A percentile compares a stretch with the other conserved stretches of the same genome.
Evolutionary conservation across 2,797 vertebrate genomes (phyloP).

Genomic region (Chaunax sp.): DNA sequence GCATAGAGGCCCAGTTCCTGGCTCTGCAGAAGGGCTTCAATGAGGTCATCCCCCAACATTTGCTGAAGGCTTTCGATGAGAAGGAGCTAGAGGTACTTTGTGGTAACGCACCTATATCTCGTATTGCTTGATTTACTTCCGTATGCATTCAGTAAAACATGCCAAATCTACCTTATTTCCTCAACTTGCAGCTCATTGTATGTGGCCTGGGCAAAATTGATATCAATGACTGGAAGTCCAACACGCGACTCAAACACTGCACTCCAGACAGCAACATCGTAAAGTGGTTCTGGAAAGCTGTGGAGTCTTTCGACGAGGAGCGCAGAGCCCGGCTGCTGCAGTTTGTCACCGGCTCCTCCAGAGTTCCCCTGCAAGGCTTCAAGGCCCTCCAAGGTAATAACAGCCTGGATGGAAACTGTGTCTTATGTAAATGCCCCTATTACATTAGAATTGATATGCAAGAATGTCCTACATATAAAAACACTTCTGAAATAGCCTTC

Average conservation of each 20-base stretch:
- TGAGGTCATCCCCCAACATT: constrained; percentile 98
- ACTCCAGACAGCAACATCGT: constrained; percentile 95
- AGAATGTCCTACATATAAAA: not conserved
- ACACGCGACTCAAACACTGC: constrained; percentile 98
- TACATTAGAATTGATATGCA: not conserved
- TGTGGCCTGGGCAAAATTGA: constrained; percentile 98
- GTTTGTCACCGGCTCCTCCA: constrained; percentile 96
- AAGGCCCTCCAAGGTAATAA: constrained; percentile 95
- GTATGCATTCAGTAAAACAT: not conserved
- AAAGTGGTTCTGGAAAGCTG: constrained; percentile 99
- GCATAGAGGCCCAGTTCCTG: constrained; percentile 98
- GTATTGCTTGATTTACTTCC: not conserved
- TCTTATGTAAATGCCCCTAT: not conserved
- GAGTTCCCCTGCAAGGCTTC: constrained; percentile 98
- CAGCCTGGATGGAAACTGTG: not conserved
- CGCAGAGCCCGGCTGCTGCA: constrained; percentile 93
- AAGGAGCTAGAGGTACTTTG: constrained; percentile 94
- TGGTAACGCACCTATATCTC: not conserved
- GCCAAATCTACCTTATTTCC: not conserved
- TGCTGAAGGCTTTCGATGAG: constrained; percentile 97
- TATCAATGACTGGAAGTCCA: constrained; percentile 96
- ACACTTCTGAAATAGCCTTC: not conserved
- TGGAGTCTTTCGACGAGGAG: constrained; percentile 97
- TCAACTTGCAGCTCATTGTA: constrained; percentile 89
- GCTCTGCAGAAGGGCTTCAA: constrained; percentile 99